Conservation (phyloP, 2,797 vertebrate genomes). For the Triplophysa bombifrons region DNA sequence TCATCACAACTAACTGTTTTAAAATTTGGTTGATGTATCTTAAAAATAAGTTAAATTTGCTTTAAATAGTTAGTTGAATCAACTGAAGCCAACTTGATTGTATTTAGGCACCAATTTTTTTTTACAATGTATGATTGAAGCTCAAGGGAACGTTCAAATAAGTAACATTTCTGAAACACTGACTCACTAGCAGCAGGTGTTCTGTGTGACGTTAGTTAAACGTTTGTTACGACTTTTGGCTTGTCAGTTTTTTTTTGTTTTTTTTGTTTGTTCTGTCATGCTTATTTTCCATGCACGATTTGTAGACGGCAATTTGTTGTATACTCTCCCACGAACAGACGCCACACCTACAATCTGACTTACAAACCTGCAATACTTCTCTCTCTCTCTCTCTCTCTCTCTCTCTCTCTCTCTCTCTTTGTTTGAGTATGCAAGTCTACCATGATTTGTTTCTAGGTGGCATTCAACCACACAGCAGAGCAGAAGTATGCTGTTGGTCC, state of each 20-base stretch:
- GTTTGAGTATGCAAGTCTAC: slow-evolving; percentile 23
- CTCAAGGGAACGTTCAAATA: background rate
- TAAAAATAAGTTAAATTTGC: too few species aligned
- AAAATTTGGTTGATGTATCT: too few species aligned
- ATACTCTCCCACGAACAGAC: slow-evolving; percentile 22
- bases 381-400: slow-evolving; percentile 1
- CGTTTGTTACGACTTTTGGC: background rate
- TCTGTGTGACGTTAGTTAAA: slow-evolving; percentile 10
- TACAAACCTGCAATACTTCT: slow-evolving; percentile 30
- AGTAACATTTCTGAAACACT: background rate
- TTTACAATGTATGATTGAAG: background rate
- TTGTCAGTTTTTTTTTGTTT: background rate
- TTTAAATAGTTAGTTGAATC: too few species aligned
- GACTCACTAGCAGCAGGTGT: slow-evolving; percentile 7
- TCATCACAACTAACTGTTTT: too few species aligned
- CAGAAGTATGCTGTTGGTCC: slow-evolving; percentile 51
- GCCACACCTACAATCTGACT: slow-evolving; percentile 41
- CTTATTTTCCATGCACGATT: background rate
- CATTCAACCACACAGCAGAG: slow-evolving; percentile 42
- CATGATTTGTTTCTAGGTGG: slow-evolving; percentile 19
- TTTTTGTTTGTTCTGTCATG: slow-evolving; percentile 21
- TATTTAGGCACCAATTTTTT: too few species aligned
- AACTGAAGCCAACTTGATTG: too few species aligned
- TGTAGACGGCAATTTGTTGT: background rate
- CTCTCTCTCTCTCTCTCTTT: background rate